Conservation (phyloP, 2,797 vertebrate genomes). For the Peromyscus nudipes region DNA sequence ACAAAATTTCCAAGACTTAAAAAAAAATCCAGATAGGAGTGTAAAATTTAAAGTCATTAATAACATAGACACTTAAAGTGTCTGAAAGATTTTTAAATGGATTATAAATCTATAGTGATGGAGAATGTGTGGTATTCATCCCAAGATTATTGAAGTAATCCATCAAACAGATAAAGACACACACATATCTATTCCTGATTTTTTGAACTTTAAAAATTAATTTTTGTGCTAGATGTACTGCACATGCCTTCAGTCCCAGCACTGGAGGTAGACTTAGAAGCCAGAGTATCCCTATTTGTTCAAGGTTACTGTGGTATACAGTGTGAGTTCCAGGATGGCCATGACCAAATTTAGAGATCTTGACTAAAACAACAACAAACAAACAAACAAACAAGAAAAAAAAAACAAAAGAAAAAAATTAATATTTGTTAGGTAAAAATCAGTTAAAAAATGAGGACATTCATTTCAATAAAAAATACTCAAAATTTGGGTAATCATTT, state of each 20-base stretch:
- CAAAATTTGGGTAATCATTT: not conserved
- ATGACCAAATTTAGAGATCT: not conserved
- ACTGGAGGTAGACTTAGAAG: not conserved
- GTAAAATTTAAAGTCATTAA: not conserved
- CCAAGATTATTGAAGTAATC: not conserved
- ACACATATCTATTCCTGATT: not conserved
- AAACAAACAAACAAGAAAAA: not conserved
- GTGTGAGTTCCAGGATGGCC: too few species aligned
- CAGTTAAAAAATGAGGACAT: not conserved
- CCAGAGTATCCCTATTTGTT: not conserved
- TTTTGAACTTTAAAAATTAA: not conserved
- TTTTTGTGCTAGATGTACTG: not conserved
- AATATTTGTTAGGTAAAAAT: not conserved
- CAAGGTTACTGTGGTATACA: not conserved
- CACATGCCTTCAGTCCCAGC: not conserved
- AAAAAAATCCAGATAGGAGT: not conserved
- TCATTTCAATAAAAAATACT: not conserved
- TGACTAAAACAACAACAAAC: not conserved
- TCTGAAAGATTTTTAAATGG: not conserved
- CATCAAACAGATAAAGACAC: not conserved
- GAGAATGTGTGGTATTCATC: not conserved
- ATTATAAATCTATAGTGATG: not conserved
- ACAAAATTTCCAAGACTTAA: not conserved
- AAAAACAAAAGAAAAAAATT: not conserved
- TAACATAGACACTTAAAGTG: not conserved